Conservation (phyloP, 2,797 vertebrate genomes). For the Cirrhinus molitorella region DNA sequence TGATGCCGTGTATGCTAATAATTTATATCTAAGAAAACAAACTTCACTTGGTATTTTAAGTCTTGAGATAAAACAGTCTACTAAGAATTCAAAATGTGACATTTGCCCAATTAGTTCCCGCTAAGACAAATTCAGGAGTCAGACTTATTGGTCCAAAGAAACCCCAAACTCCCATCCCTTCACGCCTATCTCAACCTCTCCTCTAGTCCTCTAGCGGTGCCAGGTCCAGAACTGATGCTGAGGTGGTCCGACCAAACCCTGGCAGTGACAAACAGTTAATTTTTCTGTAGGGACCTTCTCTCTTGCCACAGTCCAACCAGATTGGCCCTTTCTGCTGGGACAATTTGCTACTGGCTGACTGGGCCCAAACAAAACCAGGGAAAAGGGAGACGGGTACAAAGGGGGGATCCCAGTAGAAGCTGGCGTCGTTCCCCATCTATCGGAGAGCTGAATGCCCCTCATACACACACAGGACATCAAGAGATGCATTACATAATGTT, state of each 20-base stretch:
- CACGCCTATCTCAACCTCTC: constrained; percentile 18
- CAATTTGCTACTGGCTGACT: constrained; percentile 75
- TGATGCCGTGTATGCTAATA: neutral
- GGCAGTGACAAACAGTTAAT: constrained; percentile 50
- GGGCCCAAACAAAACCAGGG: constrained; percentile 73
- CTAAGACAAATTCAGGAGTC: constrained; percentile 1
- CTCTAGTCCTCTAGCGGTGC: neutral
- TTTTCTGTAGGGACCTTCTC: constrained; percentile 30
- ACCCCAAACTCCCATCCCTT: neutral
- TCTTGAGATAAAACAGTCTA: neutral
- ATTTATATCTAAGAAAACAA: constrained; percentile 3
- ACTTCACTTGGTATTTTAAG: neutral
- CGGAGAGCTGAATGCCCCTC: constrained; percentile 41
- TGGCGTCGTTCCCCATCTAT: constrained; percentile 36
- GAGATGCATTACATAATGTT: constrained; percentile 72
- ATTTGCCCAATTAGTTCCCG: too few species aligned
- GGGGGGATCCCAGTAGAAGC: constrained; percentile 56
- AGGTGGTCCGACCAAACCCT: neutral
- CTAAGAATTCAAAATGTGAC: neutral
- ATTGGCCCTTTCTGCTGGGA: constrained; percentile 48
- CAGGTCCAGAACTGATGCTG: constrained; percentile 1
- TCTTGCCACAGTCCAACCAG: constrained; percentile 26
- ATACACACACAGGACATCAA: constrained; percentile 45
- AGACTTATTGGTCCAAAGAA: constrained; percentile 20
- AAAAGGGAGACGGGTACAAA: constrained; percentile 68